Evolutionary conservation across 1,140 invertebrate species (phyloP), one percentile per base, ranked within the genome.

Genomic region (Achroia grisella): DNA sequence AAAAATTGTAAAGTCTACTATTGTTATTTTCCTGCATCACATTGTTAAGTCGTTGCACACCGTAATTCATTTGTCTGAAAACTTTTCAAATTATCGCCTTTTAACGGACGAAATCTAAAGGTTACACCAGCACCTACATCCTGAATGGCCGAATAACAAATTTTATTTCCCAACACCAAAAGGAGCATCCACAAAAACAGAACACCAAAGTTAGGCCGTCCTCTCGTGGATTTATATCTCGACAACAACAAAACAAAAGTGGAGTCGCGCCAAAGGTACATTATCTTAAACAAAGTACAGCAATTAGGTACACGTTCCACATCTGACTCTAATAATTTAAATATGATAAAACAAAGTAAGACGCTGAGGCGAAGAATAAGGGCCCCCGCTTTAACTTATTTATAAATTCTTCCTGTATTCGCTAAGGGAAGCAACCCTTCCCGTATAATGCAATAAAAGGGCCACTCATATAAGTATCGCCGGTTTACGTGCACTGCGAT

Each of bases 261-360:
- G 77, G 74, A 81, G 65, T 61, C 69, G 73, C 64, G 73, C 81
- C 78, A 81, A 77, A 81, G 81, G 81, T 85, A 85, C 81, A 85
- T 85, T 85, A 85, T 83, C 81, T 85, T 80, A 80, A 47, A 82
- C 77, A 85, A 85, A 85, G 81, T 83, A 83, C 71, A 72, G 81
- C 81, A 85, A 85, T 85, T 85, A 85, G 75, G 79, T 83, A 85
- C 81, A 85, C 79, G 79, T 85, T 85, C 79, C 70, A 85, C 79
- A 83, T 85, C 79, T 83, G 72, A 83, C 79, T 85, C 77, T 73
- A 81, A 81, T 85, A 85, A 85, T 85, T 83, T 85, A 83, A 85
- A 85, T 85, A 85, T 85, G 81, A 85, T 85, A 85, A 82, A 85
- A 85, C 81, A 82, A 71, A 74, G 72, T 70, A 65, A 69, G 69